Evolutionary conservation across 1,140 invertebrate species (phyloP).

Genomic region (Hyphantria cunea): DNA sequence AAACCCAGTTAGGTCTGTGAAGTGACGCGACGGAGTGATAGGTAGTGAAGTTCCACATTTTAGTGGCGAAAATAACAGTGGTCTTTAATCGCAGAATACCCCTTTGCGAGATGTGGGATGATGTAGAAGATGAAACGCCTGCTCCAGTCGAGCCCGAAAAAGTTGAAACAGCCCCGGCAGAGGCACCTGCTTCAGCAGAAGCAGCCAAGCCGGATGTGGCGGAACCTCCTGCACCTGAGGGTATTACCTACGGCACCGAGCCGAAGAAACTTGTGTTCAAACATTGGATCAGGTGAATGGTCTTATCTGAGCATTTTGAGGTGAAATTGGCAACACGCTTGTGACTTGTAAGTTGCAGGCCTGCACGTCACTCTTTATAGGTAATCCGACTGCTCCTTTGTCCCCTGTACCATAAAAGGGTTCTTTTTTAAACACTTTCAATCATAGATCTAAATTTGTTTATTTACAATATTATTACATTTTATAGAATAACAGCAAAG

Average conservation of each 20-base stretch:
- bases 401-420: no score
- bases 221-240: constrained; percentile 83
- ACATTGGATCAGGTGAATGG: constrained; percentile 87
- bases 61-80: constrained; percentile 38
- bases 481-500: no score
- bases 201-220: constrained; percentile 74
- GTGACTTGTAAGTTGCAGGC: no score
- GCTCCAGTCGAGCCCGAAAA: constrained; percentile 43
- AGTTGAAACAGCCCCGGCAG: constrained; percentile 47
- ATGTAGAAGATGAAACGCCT: constrained; percentile 65
- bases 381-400: no score
- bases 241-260: constrained; percentile 73
- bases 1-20: constrained; percentile 63
- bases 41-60: constrained; percentile 37
- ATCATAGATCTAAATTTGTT: no score
- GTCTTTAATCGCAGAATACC: constrained; percentile 64
- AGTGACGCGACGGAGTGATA: constrained; percentile 41
- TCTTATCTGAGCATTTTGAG: background rate
- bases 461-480: no score
- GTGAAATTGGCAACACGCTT: no score
- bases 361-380: no score
- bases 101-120: constrained; percentile 72
- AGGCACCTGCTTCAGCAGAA: constrained; percentile 56
- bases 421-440: no score
- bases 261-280: constrained; percentile 84